A percentile compares a stretch with the other conserved stretches of the same genome.
Evolutionary conservation across 2,113 vertebrate species (phyloP).

Genomic region (Antigone vipio): DNA sequence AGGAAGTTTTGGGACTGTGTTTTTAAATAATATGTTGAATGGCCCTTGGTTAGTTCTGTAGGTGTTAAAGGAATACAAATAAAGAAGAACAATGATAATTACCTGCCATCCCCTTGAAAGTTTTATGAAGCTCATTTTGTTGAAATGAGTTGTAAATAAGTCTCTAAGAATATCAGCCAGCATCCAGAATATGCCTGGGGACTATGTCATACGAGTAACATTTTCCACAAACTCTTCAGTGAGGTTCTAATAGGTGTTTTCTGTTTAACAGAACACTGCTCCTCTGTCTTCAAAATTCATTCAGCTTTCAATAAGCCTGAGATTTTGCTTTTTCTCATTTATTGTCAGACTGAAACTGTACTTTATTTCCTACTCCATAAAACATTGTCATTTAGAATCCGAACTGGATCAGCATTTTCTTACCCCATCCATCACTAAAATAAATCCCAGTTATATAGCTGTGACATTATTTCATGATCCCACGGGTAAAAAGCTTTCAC

Average conservation of each 20-base stretch:
- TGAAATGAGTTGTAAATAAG: not conserved
- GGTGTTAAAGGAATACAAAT: not conserved
- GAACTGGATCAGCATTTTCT: not conserved
- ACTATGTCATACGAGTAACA: not conserved
- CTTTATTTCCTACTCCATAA: not conserved
- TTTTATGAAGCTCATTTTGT: not conserved
- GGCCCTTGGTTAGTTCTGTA: not conserved
- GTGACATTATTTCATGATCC: not conserved
- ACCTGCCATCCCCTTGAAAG: not conserved
- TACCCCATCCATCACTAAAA: not conserved
- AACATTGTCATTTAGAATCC: not conserved
- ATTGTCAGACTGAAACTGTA: not conserved
- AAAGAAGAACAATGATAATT: not conserved
- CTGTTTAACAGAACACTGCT: not conserved
- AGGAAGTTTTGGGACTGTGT: not conserved
- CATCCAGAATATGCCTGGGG: not conserved
- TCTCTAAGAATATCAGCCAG: not conserved
- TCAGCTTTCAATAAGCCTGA: not conserved
- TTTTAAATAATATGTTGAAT: not conserved
- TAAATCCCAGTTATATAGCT: not conserved
- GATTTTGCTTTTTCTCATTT: not conserved
- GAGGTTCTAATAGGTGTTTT: not conserved
- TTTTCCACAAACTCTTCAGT: slow-evolving; percentile 7
- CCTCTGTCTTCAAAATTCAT: not conserved
- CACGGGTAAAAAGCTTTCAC: not conserved